phyloP scores from a whole-genome alignment of 2,797 vertebrate genomes.

The Acrossocheilus fasciatus region DNA sequence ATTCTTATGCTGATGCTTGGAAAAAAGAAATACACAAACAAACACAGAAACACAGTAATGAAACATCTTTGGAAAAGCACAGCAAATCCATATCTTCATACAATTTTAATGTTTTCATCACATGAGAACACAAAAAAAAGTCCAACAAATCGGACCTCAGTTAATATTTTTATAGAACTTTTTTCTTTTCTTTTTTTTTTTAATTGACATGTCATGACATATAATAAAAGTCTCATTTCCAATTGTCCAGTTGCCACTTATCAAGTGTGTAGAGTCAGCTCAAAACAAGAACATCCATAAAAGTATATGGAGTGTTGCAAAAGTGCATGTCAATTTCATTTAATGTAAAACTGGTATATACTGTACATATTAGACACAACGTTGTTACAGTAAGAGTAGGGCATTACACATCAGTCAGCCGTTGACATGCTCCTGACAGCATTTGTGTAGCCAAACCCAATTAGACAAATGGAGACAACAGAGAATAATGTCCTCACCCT shows the following conservation, averaged over 20 bases:
- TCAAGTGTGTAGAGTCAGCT: slow-evolving; percentile 77
- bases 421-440: slow-evolving; percentile 43
- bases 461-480: slow-evolving; percentile 78
- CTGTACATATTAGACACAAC: slow-evolving; percentile 76
- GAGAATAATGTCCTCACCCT: slow-evolving; percentile 78
- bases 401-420: slow-evolving; percentile 68
- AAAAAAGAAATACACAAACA: not conserved
- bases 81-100: slow-evolving; percentile 73
- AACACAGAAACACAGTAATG: not conserved
- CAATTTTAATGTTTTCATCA: slow-evolving; percentile 87
- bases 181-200: slow-evolving; percentile 67
- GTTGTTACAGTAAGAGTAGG: slow-evolving; percentile 72
- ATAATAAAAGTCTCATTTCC: slow-evolving; percentile 58
- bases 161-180: slow-evolving; percentile 83
- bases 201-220: slow-evolving; percentile 77
- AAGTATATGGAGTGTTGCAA: slow-evolving; percentile 81
- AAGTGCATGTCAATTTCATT: slow-evolving; percentile 85
- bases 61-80: slow-evolving; percentile 38
- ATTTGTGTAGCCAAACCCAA: slow-evolving; percentile 23
- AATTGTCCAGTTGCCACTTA: slow-evolving; percentile 80
- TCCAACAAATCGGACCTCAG: slow-evolving; percentile 84
- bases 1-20: not conserved
- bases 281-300: slow-evolving; percentile 83
- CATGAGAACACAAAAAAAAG: slow-evolving; percentile 86
- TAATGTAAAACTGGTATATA: slow-evolving; percentile 81